phyloP scores from a whole-genome alignment of 2,888 invertebrate genomes.

The Himalopsyche japonica region DNA sequence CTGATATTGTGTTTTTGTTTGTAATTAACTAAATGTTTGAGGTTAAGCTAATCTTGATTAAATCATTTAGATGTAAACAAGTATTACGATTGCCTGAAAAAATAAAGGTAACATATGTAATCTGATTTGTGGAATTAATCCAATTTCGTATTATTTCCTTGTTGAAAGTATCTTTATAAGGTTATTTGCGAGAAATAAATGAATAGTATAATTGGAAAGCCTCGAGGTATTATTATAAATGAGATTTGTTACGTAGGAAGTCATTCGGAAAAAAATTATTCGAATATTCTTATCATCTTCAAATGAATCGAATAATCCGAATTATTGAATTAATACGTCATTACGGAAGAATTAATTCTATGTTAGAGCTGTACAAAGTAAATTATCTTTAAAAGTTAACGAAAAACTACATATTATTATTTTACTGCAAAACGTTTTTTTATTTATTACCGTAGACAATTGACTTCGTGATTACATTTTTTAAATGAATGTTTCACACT shows the following conservation, averaged over 20 bases:
- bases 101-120: background rate
- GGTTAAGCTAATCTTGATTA: background rate
- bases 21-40: background rate
- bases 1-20: background rate
- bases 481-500: no score
- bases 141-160: background rate
- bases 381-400: no score
- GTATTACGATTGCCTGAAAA: background rate
- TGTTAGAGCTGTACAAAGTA: no score
- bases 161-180: background rate
- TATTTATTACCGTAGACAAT: no score
- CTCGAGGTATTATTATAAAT: background rate
- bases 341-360: no score
- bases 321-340: no score
- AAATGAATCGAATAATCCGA: no score
- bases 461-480: no score
- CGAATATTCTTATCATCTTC: no score
- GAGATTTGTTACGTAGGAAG: background rate
- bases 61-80: background rate
- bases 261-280: background rate
- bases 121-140: background rate
- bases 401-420: no score
- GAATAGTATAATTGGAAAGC: background rate
- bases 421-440: no score
- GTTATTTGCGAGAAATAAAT: background rate